These are phyloP conservation scores for Melipona beecheii DNA, from an alignment of 2,888 invertebrate species.

Conservation along the genomic window DNA sequence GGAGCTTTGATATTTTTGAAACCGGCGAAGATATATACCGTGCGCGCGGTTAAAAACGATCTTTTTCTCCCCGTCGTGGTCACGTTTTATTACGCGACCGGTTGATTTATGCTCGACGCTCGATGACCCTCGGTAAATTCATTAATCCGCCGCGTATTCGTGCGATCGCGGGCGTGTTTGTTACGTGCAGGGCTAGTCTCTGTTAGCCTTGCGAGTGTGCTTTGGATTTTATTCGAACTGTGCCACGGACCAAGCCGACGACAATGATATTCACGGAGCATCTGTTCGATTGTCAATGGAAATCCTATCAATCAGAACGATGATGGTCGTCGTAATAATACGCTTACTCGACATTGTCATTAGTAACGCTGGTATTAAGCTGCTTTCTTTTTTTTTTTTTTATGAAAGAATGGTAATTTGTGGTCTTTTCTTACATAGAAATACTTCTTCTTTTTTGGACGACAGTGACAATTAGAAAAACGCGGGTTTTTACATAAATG, in stretches of 20 bases:
- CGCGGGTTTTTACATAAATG: too few species aligned
- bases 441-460: neutral
- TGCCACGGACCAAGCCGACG: conserved; percentile 24
- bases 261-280: neutral
- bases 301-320: neutral
- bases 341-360: too few species aligned
- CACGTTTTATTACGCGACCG: conserved; percentile 8
- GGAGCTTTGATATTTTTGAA: neutral
- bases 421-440: neutral
- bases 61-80: neutral
- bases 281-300: conserved; percentile 7
- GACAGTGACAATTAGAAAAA: too few species aligned
- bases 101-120: conserved; percentile 22
- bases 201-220: conserved; percentile 17
- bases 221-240: conserved; percentile 28
- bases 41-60: neutral
- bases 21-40: neutral
- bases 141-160: conserved; percentile 66
- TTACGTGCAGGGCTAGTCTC: conserved; percentile 12
- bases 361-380: too few species aligned
- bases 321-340: neutral
- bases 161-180: conserved; percentile 29
- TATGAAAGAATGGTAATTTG: neutral
- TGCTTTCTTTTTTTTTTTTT: too few species aligned
- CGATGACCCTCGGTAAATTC: conserved; percentile 59